A percentile compares a stretch with the other conserved stretches of the same genome.
Evolutionary conservation across 2,797 vertebrate genomes (phyloP).

Genomic region (Xenentodon cancila): DNA sequence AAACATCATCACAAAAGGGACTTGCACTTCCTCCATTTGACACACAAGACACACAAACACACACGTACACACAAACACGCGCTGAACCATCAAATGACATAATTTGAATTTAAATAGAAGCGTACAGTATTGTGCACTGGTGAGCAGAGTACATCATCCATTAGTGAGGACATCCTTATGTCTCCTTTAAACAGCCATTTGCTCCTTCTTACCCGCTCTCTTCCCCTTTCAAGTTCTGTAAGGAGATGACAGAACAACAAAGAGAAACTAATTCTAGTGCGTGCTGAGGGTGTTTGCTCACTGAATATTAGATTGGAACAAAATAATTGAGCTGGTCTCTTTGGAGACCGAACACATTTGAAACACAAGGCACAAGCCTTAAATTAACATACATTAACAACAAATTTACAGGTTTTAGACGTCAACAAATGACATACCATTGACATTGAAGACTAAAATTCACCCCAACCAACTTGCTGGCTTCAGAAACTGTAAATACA

Average conservation of each 20-base stretch:
- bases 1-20: constrained; percentile 62
- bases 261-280: constrained; percentile 59
- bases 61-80: constrained; percentile 14
- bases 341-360: too few relatives aligned
- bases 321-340: constrained; percentile 52
- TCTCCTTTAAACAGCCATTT: constrained; percentile 70
- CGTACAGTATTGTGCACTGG: constrained; percentile 63
- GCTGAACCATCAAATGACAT: constrained; percentile 51
- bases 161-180: constrained; percentile 65
- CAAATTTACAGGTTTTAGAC: too few relatives aligned
- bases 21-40: constrained; percentile 20
- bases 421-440: too few relatives aligned
- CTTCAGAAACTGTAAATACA: too few relatives aligned
- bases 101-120: constrained; percentile 78
- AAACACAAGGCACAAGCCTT: too few relatives aligned
- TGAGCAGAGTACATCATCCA: constrained; percentile 70
- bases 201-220: constrained; percentile 19
- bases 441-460: too few relatives aligned
- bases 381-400: too few relatives aligned
- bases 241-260: constrained; percentile 63
- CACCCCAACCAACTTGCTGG: too few relatives aligned
- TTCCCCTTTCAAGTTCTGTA: constrained; percentile 53
- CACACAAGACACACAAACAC: constrained; percentile 20
- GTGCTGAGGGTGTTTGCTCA: constrained; percentile 21
- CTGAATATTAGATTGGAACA: constrained; percentile 41